phyloP scores from a whole-genome alignment of 2,888 invertebrate species.

The Drosophila formosana region DNA sequence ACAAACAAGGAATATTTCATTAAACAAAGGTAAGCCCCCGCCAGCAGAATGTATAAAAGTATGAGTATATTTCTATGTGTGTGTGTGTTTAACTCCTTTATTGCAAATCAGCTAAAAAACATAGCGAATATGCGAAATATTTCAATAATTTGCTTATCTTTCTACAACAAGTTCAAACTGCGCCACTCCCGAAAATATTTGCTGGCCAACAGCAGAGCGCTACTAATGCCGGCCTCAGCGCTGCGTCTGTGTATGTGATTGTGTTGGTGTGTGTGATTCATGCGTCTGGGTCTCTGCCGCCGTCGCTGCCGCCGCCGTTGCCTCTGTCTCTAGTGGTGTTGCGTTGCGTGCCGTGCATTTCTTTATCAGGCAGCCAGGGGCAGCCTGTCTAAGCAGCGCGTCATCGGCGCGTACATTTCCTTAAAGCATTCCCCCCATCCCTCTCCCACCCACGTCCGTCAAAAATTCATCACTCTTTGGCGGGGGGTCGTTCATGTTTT shows the following conservation, averaged over 20 bases:
- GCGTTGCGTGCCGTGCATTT: constrained; percentile 66
- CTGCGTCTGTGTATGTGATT: constrained; percentile 33
- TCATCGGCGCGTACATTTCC: constrained; percentile 62
- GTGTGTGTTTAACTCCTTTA: constrained; percentile 14
- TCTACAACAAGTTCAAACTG: constrained; percentile 28
- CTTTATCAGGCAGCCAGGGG: constrained; percentile 56
- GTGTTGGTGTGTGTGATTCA: constrained; percentile 71
- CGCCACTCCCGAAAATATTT: constrained; percentile 70
- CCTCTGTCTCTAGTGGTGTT: constrained; percentile 18
- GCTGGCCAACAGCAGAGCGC: constrained; percentile 24
- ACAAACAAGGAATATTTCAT: constrained; percentile 10
- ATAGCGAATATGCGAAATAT: constrained; percentile 12
- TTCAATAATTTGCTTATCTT: constrained; percentile 52
- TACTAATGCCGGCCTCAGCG: constrained; percentile 53
- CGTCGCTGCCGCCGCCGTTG: constrained; percentile 10
- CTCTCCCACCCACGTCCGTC: constrained; percentile 20
- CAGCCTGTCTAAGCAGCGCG: constrained; percentile 47
- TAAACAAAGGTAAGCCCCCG: constrained; percentile 49
- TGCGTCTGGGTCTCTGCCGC: constrained; percentile 62
- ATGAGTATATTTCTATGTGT: background rate
- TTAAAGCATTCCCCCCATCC: constrained; percentile 52
- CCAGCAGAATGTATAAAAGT: background rate
- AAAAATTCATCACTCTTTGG: constrained; percentile 39
- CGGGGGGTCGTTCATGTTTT: constrained; percentile 60
- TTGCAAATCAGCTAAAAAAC: constrained; percentile 1